These are phyloP conservation scores for Nomada fabriciana DNA, from an alignment of 2,888 invertebrate species.

Conservation along the genomic window DNA sequence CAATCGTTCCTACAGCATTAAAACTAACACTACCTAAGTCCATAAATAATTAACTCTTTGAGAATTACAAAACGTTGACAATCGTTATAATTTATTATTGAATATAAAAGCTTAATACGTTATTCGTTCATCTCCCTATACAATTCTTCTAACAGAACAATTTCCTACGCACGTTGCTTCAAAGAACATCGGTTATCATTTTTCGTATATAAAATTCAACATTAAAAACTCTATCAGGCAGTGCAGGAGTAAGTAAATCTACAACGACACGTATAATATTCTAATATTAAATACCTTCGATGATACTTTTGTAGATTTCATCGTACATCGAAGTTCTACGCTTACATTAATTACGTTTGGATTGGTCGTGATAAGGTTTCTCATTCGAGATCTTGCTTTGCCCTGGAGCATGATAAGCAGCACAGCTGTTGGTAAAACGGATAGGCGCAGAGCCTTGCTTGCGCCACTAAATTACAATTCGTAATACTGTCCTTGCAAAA, in stretches of 20 bases:
- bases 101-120: slow-evolving; percentile 32
- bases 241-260: slow-evolving; percentile 46
- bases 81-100: slow-evolving; percentile 35
- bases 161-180: background rate
- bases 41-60: slow-evolving; percentile 42
- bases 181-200: background rate
- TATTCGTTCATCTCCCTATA: background rate
- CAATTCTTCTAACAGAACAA: slow-evolving; percentile 1
- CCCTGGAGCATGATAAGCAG: slow-evolving; percentile 88
- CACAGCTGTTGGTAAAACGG: slow-evolving; percentile 93
- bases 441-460: slow-evolving; percentile 94
- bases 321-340: slow-evolving; percentile 19
- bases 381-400: slow-evolving; percentile 65
- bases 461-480: slow-evolving; percentile 92
- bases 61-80: slow-evolving; percentile 18
- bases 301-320: slow-evolving; percentile 2
- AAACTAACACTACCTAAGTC: slow-evolving; percentile 7
- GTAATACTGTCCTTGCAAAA: slow-evolving; percentile 89
- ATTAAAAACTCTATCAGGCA: slow-evolving; percentile 38
- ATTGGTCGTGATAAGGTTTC: background rate
- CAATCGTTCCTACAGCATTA: slow-evolving; percentile 9
- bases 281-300: slow-evolving; percentile 13
- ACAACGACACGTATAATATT: slow-evolving; percentile 34
- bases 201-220: slow-evolving; percentile 8
- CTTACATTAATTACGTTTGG: slow-evolving; percentile 6